Evolutionary conservation across 2,113 vertebrate species (phyloP), one percentile per base, ranked within the genome.

Genomic region (Nannobrachium achirus): DNA sequence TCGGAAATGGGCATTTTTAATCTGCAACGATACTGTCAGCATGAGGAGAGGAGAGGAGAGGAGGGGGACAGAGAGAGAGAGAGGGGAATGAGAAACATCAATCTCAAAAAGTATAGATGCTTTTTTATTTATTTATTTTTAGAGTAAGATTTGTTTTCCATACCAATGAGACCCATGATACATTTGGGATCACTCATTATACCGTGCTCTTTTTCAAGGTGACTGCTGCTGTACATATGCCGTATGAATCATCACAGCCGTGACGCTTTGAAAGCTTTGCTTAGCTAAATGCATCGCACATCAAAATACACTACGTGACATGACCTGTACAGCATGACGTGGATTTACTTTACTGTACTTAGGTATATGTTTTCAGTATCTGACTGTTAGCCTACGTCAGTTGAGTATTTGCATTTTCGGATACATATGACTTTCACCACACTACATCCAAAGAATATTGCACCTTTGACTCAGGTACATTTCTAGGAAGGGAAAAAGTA

Each of bases 1-100:
- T 84, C 51, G 65, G 81, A 82, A 91, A 88, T 75, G 83, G 86
- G 81, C 86, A 69, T 84, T 88, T 92, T 79, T 86, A 89, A 93
- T 92, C 87, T 87, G 73, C 75, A 40, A 50, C 55, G 64, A 62
- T 84, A 84, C 72, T 71, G 69, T 61, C 25, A 33, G 25, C 25
- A 5, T 49, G 70, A 20, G 13, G 50, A 77, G 52, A 66, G 45
- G 66, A n/a, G n/a, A n/a, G n/a, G n/a, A n/a, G n/a, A n/a, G n/a
- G n/a, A n/a, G n/a, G n/a, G n/a, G n/a, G n/a, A n/a, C n/a, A n/a
- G 71, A 63, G 73, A 20, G 71, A 63, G 65, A 73, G 73, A 3
- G 76, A 33, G 49, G 38, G 48, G 66, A 18, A 62, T 18, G 58
- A 40, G 25, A 46, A n/a, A 63, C 72, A 80, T 86, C 80, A 67